Percentiles rank a stretch among this genome's conserved stretches.
These are phyloP conservation scores for Sycophila sp. DNA, from an alignment of 1,140 invertebrate species.

Conservation along the genomic window DNA sequence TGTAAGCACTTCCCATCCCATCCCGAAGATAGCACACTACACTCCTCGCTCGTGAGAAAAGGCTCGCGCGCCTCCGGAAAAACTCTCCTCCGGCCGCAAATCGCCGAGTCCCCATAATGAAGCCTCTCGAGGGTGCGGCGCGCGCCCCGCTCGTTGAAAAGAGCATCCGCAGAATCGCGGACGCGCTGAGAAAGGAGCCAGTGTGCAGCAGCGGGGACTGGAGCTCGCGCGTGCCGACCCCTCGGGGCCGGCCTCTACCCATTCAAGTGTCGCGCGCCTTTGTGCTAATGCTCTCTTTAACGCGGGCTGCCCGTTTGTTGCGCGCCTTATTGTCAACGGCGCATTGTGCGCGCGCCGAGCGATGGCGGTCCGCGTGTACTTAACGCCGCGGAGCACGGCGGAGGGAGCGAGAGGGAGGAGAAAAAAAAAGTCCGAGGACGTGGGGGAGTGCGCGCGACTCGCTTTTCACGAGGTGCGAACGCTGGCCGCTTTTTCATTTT, in stretches of 20 bases:
- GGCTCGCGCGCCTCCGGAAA: neutral
- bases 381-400: neutral
- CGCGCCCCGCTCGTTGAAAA: slow-evolving; percentile 42
- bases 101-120: slow-evolving; percentile 56
- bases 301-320: slow-evolving; percentile 38
- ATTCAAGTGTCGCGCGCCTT: slow-evolving; percentile 63
- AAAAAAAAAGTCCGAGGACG: neutral
- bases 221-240: neutral
- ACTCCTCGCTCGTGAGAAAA: neutral
- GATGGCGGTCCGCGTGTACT: neutral
- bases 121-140: slow-evolving; percentile 41
- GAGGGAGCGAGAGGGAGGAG: neutral
- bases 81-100: too few species aligned
- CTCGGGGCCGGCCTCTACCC: slow-evolving; percentile 53
- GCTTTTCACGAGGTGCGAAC: too few species aligned
- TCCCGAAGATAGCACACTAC: too few species aligned
- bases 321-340: neutral
- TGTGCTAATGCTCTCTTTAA: slow-evolving; percentile 63
- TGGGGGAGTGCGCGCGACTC: slow-evolving; percentile 5
- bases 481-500: too few species aligned
- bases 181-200: too few species aligned
- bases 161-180: slow-evolving; percentile 1
- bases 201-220: too few species aligned
- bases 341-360: slow-evolving; percentile 17
- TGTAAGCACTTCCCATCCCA: too few species aligned